Evolutionary conservation across 2,797 vertebrate genomes (phyloP).

Genomic region (Benthosema pterotum): DNA sequence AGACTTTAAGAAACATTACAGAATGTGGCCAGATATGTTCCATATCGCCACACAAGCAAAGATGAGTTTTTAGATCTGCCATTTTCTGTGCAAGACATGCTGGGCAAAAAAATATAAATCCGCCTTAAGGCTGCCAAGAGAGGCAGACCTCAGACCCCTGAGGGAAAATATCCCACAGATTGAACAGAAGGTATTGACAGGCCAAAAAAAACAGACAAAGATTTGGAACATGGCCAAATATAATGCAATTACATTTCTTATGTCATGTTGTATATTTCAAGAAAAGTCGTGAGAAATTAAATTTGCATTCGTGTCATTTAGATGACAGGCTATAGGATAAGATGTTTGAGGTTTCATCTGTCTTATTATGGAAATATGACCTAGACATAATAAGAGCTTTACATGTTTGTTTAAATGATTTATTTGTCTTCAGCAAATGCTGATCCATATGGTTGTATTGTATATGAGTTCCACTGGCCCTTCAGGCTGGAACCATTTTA

Average conservation of each 20-base stretch:
- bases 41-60: too few relatives aligned
- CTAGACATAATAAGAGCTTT: not conserved
- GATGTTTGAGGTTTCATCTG: not conserved
- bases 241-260: slow-evolving; percentile 45
- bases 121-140: slow-evolving; percentile 38
- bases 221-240: slow-evolving; percentile 54
- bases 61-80: too few relatives aligned
- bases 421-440: not conserved
- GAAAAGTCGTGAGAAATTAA: slow-evolving; percentile 16
- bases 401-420: not conserved
- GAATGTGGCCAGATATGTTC: too few relatives aligned
- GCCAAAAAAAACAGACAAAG: slow-evolving; percentile 52
- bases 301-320: slow-evolving; percentile 5
- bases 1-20: too few relatives aligned
- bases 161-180: slow-evolving; percentile 56
- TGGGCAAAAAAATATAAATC: too few relatives aligned
- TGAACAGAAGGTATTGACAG: slow-evolving; percentile 49
- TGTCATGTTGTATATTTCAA: slow-evolving; percentile 20
- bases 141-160: slow-evolving; percentile 35
- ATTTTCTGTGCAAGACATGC: too few relatives aligned
- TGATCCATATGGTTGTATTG: not conserved
- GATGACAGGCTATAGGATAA: too few relatives aligned
- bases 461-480: not conserved
- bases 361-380: not conserved
- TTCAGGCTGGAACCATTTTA: not conserved